Percentiles rank a stretch among this genome's conserved stretches.
These are phyloP conservation scores for Anguilla rostrata DNA, from an alignment of 2,113 vertebrate genomes.

Conservation along the genomic window DNA sequence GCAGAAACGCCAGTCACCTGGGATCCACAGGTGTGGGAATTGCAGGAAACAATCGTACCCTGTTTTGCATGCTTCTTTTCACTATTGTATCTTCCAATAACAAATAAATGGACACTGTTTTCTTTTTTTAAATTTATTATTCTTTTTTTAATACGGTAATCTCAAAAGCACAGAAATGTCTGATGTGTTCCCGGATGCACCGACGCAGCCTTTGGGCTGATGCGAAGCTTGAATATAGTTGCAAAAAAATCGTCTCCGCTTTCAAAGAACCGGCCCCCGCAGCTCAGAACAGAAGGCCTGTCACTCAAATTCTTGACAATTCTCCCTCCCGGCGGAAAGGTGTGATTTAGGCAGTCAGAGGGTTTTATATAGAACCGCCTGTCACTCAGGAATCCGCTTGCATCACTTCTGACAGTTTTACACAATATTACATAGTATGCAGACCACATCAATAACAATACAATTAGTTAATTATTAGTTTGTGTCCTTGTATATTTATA, in stretches of 20 bases:
- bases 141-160: not conserved
- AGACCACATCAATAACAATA: not conserved
- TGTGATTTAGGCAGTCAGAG: not conserved
- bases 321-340: not conserved
- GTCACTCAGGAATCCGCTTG: not conserved
- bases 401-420: not conserved
- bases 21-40: not conserved
- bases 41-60: too few relatives aligned
- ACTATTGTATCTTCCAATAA: not conserved
- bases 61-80: too few relatives aligned
- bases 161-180: not conserved
- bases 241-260: not conserved
- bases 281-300: not conserved
- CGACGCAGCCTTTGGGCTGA: not conserved
- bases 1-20: not conserved
- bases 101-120: not conserved
- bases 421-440: not conserved
- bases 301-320: not conserved
- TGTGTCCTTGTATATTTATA: not conserved
- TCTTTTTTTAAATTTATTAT: not conserved
- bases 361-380: not conserved
- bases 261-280: not conserved
- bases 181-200: not conserved
- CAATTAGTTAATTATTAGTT: not conserved
- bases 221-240: not conserved